phyloP scores from a whole-genome alignment of 2,888 invertebrate genomes.

The Pollenia amentaria region DNA sequence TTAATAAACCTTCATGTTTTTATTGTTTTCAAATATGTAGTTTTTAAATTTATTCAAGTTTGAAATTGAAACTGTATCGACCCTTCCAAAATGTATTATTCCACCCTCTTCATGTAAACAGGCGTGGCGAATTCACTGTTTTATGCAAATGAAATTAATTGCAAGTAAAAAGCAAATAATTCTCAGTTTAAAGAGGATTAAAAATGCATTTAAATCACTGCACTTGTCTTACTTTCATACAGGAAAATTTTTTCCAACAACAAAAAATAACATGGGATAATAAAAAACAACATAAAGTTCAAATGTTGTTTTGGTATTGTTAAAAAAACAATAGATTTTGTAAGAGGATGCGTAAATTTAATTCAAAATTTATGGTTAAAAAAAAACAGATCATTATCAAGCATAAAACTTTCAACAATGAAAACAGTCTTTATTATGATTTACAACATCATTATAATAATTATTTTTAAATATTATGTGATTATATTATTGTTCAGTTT shows the following conservation, averaged over 20 bases:
- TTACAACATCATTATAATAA: constrained; percentile 23
- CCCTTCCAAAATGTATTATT: no score
- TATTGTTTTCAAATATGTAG: no score
- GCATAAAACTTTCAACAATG: not conserved
- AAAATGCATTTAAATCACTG: constrained; percentile 12
- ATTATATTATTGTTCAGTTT: constrained; percentile 1
- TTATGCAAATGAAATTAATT: constrained; percentile 14
- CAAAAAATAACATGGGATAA: constrained; percentile 7
- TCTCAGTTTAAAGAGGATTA: constrained; percentile 38
- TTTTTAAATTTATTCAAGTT: no score
- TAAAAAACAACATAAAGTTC: constrained; percentile 35
- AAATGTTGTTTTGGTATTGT: constrained; percentile 22
- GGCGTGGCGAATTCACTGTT: not conserved
- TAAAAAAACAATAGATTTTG: constrained; percentile 39
- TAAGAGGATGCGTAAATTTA: constrained; percentile 8
- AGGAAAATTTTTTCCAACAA: not conserved
- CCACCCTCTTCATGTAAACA: no score
- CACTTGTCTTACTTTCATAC: not conserved
- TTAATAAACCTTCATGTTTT: no score
- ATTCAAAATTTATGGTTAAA: not conserved
- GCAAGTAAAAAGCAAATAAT: not conserved
- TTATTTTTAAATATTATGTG: constrained; percentile 30
- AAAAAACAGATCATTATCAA: constrained; percentile 17
- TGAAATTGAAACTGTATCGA: no score
- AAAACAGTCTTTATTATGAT: constrained; percentile 12